phyloP scores from a whole-genome alignment of 2,797 vertebrate species.

The Chiloscyllium punctatum region DNA sequence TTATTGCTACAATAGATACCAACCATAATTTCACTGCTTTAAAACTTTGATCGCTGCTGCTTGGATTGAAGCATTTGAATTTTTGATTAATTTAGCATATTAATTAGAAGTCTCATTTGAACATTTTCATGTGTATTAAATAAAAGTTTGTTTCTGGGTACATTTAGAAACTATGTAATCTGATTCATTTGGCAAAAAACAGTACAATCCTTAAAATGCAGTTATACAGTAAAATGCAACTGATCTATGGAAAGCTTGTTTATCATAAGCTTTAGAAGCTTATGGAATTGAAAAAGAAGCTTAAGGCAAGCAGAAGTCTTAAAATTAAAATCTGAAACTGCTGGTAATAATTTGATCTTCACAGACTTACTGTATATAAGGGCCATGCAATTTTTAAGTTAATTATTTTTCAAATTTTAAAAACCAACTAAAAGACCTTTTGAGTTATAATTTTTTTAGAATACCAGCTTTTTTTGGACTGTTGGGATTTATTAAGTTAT shows the following conservation, averaged over 20 bases:
- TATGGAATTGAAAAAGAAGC: neutral
- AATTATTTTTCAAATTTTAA: neutral
- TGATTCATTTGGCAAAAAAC: neutral
- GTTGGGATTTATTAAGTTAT: neutral
- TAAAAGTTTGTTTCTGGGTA: neutral
- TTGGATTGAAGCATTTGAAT: neutral
- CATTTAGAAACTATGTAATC: neutral
- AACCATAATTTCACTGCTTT: neutral
- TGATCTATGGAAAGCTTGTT: neutral
- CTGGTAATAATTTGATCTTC: neutral
- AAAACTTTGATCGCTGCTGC: neutral
- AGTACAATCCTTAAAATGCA: constrained; percentile 1
- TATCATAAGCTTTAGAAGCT: neutral
- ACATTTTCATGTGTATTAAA: neutral
- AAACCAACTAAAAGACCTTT: neutral
- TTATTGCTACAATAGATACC: neutral
- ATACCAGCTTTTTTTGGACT: neutral
- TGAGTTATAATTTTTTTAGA: neutral
- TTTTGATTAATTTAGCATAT: neutral
- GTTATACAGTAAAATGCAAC: neutral
- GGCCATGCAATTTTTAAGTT: neutral
- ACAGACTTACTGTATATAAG: neutral
- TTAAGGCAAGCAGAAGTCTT: neutral
- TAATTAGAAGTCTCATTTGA: neutral
- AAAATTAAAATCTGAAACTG: neutral